Percentiles rank a stretch among this genome's conserved stretches.
Evolutionary conservation across 2,797 vertebrate genomes (phyloP).

Genomic region (Anisognathus igniventris): DNA sequence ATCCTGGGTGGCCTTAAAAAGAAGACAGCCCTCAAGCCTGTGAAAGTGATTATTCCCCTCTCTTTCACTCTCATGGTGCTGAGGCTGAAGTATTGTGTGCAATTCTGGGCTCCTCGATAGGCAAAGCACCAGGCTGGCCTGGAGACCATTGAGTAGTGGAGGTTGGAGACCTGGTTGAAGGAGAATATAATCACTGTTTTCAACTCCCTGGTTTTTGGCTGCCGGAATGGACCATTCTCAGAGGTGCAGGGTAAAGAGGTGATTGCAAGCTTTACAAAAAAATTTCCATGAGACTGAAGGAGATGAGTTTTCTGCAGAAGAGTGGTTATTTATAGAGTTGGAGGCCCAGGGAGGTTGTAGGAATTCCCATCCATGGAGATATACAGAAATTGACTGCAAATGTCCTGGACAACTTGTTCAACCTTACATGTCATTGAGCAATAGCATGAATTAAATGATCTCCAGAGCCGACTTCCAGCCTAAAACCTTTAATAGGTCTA

Average conservation of each 20-base stretch:
- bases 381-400: background rate
- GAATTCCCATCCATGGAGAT: background rate
- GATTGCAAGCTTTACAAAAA: background rate
- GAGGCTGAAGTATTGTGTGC: background rate
- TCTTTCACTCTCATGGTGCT: background rate
- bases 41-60: background rate
- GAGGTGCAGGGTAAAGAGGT: background rate
- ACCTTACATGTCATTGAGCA: background rate
- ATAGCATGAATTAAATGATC: background rate
- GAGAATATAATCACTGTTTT: background rate
- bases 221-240: background rate
- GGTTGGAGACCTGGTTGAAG: background rate
- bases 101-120: fast-evolving
- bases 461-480: background rate
- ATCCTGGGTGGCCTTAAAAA: background rate
- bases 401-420: background rate
- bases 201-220: background rate
- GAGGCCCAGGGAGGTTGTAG: fast-evolving
- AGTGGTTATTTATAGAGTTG: background rate
- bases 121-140: background rate
- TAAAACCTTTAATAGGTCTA: background rate
- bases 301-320: background rate
- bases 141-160: fast-evolving
- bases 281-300: background rate
- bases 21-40: fast-evolving